Evolutionary conservation across 2,888 invertebrate genomes (phyloP), one percentile per base, ranked within the genome.

Genomic region (Lochmaea capreae): DNA sequence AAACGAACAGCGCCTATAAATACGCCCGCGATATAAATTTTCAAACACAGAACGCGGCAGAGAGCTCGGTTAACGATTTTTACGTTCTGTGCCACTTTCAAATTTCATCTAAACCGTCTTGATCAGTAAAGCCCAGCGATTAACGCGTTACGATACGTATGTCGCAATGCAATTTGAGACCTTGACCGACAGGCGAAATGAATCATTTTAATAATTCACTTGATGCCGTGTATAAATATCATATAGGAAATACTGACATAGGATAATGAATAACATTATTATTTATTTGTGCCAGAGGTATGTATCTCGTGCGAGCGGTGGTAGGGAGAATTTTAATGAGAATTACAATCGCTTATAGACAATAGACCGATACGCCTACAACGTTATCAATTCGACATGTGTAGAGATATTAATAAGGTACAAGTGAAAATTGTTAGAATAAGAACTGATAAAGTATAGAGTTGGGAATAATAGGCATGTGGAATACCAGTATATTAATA

Each of bases 141-240:
- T 70, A 49, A 43, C 54, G 54, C 63, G 69, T 69, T 61, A 61
- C 43, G 61, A 49, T 42, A 63, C 18, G 54, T 33, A 33, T 74
- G 74, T 71, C 74, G 74, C 71, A 71, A 74, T 67, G 67, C 71
- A 57, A 61, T 71, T 71, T 61, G 68, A 54, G 68, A 68, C 74
- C 74, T 74, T 74, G 74, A 74, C 74, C 74, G 68, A 71, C 65
- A 63, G 71, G 65, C 68, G 59, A 71, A 74, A 74, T 74, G 74
- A 74, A 71, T 74, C 74, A 74, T 63, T 68, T 68, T 68, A 71
- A 52, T 65, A 74, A 74, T 74, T 74, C 74, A 68, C 65, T 74
- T 65, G 67, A 72, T 68, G 74, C 58, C 65, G 59, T 65, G 57
- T 68, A 68, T 68, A 72, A 70, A 70, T 42, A 70, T 67, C 57